Evolutionary conservation across 2,797 vertebrate genomes (phyloP).

Genomic region (Enteromius mattozi): DNA sequence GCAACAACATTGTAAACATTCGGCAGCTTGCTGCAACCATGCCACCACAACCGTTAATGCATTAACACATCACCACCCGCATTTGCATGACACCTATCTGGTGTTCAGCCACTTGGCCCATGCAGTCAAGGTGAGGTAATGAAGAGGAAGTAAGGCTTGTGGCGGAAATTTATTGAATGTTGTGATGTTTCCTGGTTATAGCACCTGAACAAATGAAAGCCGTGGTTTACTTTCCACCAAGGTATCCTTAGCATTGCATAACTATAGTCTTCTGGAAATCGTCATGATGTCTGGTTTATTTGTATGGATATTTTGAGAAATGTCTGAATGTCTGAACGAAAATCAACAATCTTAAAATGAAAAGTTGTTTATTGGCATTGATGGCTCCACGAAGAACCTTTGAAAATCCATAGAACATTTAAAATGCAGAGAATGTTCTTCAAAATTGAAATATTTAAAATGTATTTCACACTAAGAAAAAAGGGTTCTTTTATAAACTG

Average conservation of each 20-base stretch:
- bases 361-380: no score
- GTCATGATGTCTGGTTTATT: not conserved
- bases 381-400: not conserved
- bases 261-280: not conserved
- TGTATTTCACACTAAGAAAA: not conserved
- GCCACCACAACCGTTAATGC: not conserved
- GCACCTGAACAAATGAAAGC: not conserved
- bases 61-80: not conserved
- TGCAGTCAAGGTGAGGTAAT: not conserved
- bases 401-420: not conserved
- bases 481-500: not conserved
- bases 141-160: not conserved
- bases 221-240: not conserved
- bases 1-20: not conserved
- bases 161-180: not conserved
- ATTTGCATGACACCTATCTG: constrained; percentile 7
- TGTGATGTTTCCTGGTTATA: not conserved
- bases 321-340: no score
- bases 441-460: not conserved
- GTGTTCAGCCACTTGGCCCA: constrained; percentile 4
- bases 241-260: not conserved
- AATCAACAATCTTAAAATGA: no score
- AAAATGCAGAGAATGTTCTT: not conserved
- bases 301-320: no score
- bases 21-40: not conserved